A percentile compares a stretch with the other conserved stretches of the same genome.
These are phyloP conservation scores for Calcarius lapponicus DNA, from an alignment of 2,797 vertebrate species.

Conservation along the genomic window DNA sequence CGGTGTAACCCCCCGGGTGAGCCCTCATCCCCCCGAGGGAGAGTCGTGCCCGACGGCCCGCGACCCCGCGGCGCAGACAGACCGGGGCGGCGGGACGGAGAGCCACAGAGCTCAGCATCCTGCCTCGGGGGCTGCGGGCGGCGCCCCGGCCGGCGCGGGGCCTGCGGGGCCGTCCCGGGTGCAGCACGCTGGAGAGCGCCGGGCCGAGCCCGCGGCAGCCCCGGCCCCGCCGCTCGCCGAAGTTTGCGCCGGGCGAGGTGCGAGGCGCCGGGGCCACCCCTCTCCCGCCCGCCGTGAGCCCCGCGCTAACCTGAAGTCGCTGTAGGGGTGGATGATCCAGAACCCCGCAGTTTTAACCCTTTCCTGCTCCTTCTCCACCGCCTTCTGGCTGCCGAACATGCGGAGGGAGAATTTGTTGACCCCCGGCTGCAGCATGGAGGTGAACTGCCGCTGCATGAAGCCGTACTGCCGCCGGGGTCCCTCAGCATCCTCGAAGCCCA, in stretches of 20 bases:
- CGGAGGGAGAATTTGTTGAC: constrained; percentile 99
- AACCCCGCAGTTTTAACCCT: constrained; percentile 97
- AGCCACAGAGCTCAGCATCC: background rate
- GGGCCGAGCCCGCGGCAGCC: background rate
- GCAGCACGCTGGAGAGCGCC: constrained; percentile 46
- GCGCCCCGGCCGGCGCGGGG: background rate
- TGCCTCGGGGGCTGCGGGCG: background rate
- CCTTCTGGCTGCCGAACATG: constrained; percentile 99
- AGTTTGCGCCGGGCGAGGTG: background rate
- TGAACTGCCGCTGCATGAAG: constrained; percentile 97
- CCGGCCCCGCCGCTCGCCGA: background rate
- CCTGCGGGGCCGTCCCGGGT: background rate
- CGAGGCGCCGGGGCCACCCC: background rate
- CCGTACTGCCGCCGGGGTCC: constrained; percentile 85
- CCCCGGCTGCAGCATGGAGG: constrained; percentile 96
- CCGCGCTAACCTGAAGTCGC: constrained; percentile 95
- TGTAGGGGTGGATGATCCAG: constrained; percentile 99
- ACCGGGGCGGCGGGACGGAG: background rate
- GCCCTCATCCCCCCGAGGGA: background rate
- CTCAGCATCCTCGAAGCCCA: constrained; percentile 89
- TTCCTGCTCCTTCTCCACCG: constrained; percentile 98
- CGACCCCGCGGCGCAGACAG: background rate
- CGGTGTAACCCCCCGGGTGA: background rate
- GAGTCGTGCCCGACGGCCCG: background rate
- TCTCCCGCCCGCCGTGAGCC: constrained; percentile 75